A percentile compares a stretch with the other conserved stretches of the same genome.
Evolutionary conservation across 2,797 vertebrate genomes (phyloP).

Genomic region (Paratrypauchen microcephalus): DNA sequence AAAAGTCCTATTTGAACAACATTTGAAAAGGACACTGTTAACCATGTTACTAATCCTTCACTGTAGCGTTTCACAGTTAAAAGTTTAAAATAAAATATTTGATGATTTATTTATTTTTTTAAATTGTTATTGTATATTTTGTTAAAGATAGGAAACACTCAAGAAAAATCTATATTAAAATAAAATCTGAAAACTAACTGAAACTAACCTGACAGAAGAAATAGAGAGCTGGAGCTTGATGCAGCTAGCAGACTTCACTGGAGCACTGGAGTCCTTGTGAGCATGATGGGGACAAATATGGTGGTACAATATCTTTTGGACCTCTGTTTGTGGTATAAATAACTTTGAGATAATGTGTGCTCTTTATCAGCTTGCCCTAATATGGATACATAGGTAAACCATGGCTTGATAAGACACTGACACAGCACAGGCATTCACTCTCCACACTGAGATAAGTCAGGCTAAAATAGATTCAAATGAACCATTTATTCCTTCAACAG

Average conservation of each 20-base stretch:
- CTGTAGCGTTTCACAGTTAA: background rate
- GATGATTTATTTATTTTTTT: no score
- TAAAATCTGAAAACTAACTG: background rate
- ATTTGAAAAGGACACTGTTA: background rate
- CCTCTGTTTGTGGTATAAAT: conserved; percentile 73
- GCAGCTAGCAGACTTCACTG: conserved; percentile 20
- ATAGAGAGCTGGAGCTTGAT: background rate
- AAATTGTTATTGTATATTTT: background rate
- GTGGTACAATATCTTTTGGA: conserved; percentile 34
- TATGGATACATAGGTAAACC: conserved; percentile 43
- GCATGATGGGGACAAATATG: conserved; percentile 16
- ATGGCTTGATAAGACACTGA: conserved; percentile 47
- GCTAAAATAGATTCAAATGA: conserved; percentile 4
- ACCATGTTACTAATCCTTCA: background rate
- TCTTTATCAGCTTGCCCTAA: conserved; percentile 65
- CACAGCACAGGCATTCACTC: conserved; percentile 40
- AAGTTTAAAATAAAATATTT: background rate
- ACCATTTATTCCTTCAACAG: conserved; percentile 53
- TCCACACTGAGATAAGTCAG: conserved; percentile 18
- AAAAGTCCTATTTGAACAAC: conserved; percentile 1
- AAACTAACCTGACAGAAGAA: conserved; percentile 37
- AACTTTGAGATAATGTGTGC: conserved; percentile 65
- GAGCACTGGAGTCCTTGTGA: conserved; percentile 21
- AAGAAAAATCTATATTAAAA: background rate
- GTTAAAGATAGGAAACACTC: background rate